Base-by-base conservation (phyloP, 1,140 invertebrate species). In the Lepidurus arcticus region DNA sequence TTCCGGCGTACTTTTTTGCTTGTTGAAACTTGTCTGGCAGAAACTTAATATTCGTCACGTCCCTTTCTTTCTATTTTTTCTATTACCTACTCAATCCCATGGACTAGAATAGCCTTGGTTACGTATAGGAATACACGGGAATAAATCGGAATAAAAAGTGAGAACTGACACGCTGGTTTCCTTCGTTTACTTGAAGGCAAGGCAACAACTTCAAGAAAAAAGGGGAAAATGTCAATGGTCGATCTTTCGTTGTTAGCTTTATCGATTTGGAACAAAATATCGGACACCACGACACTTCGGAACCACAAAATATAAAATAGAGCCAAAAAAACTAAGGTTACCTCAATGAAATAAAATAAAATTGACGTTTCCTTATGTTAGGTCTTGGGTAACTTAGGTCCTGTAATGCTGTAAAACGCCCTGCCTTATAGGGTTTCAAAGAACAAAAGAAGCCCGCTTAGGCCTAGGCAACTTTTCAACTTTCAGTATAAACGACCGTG, bases 201-300 rank as follows among this genome's bases (percentile, higher is more conserved):
- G 13, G 13, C 53, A 47, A 47, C 10, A 1, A 47, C 1, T 47
- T 11, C n/a, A 21, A 7, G 21, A 21, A 65, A 16, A 47, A 47
- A 65, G 8, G 21, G 21, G 21, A 65, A 21, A 21, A 21, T 65
- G 53, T 65, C 53, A 65, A 16, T 65, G 9, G 53, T 65, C 53
- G 53, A 65, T 65, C 21, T 65, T 13, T 65, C 34, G 4, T 65
- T 65, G 53, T 65, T 65, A 13, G 53, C 53, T 65, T 16, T n/a
- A 65, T 65, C 53, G 53, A 83, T 75, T 77, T 79, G 79, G 82
- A 82, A 80, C 79, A 34, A 74, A 76, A 76, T 34, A 5, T 42
- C 24, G 47, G 11, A 43, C 43, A 34, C 34, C 45, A 21, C 21
- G 16, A 47, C 76, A 44, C 26, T 47, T 34, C 4, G 53, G 13